A percentile compares a stretch with the other conserved stretches of the same genome.
Conservation (phyloP, 1,140 invertebrate species). For the Apis mellifera region DNA sequence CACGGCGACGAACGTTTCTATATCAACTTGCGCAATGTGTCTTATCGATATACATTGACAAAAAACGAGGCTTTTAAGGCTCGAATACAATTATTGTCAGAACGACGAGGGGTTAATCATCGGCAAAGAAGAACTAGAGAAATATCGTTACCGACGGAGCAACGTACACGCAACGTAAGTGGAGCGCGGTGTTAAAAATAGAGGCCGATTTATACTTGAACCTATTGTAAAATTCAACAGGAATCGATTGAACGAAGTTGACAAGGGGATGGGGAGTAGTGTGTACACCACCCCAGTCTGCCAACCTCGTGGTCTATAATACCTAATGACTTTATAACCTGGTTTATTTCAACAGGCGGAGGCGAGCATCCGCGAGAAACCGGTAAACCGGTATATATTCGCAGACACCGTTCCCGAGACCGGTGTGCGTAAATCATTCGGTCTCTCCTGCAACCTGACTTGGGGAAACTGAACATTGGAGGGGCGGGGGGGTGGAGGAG, state of each 20-base stretch:
- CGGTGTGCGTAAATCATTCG: slow-evolving; percentile 23
- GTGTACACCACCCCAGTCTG: slow-evolving; percentile 20
- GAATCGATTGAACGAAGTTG: slow-evolving; percentile 57
- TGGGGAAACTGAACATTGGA: not conserved
- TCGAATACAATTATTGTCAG: slow-evolving; percentile 8
- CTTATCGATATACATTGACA: not conserved
- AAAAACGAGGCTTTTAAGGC: slow-evolving; percentile 19
- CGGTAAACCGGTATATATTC: slow-evolving; percentile 36
- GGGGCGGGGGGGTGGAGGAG: not conserved
- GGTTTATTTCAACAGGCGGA: slow-evolving; percentile 36
- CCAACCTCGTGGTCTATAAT: slow-evolving; percentile 33
- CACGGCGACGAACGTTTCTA: not conserved
- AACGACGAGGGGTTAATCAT: too few relatives aligned
- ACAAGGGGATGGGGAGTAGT: slow-evolving; percentile 1
- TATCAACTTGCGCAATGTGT: not conserved
- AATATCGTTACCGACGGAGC: not conserved
- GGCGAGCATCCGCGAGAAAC: slow-evolving; percentile 30
- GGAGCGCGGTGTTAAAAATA: slow-evolving; percentile 3
- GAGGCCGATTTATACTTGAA: not conserved
- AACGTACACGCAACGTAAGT: not conserved
- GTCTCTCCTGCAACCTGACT: not conserved
- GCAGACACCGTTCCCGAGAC: not conserved
- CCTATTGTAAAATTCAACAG: slow-evolving; percentile 54
- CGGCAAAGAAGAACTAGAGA: not conserved
- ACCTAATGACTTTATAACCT: slow-evolving; percentile 59